phyloP scores from a whole-genome alignment of 2,888 invertebrate genomes.

The Eupeodes luniger region DNA sequence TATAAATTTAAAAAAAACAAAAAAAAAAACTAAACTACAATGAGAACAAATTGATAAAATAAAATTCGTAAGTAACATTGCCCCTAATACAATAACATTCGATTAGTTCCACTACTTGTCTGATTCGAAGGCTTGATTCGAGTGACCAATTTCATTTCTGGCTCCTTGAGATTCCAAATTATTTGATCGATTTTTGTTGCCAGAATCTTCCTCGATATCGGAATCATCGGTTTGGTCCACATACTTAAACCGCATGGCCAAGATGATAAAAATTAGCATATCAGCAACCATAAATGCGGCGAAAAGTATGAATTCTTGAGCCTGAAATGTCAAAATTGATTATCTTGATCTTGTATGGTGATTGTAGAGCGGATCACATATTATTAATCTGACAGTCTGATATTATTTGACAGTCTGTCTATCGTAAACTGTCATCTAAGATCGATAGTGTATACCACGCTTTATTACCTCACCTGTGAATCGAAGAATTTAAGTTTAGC shows the following conservation, averaged over 20 bases:
- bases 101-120: constrained; percentile 33
- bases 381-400: too few relatives aligned
- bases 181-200: constrained; percentile 15
- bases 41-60: constrained; percentile 24
- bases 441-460: too few relatives aligned
- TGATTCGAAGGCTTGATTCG: constrained; percentile 23
- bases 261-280: constrained; percentile 91
- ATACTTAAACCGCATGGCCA: constrained; percentile 93
- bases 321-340: constrained; percentile 85
- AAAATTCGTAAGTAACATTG: constrained; percentile 50
- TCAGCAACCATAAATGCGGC: constrained; percentile 93
- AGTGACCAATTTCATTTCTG: constrained; percentile 37
- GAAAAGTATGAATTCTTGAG: constrained; percentile 94
- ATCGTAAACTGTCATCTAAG: too few relatives aligned
- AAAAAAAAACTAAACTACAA: neutral
- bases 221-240: constrained; percentile 79
- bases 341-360: neutral
- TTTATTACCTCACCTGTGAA: constrained; percentile 79
- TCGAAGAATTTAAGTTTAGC: constrained; percentile 81
- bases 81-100: constrained; percentile 3
- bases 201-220: constrained; percentile 43
- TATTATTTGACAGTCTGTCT: too few relatives aligned
- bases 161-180: constrained; percentile 33
- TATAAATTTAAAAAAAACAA: neutral
- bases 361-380: neutral